Evolutionary conservation across 2,888 invertebrate genomes (phyloP), one percentile per base, ranked within the genome.

Genomic region (Keiferia lycopersicella): DNA sequence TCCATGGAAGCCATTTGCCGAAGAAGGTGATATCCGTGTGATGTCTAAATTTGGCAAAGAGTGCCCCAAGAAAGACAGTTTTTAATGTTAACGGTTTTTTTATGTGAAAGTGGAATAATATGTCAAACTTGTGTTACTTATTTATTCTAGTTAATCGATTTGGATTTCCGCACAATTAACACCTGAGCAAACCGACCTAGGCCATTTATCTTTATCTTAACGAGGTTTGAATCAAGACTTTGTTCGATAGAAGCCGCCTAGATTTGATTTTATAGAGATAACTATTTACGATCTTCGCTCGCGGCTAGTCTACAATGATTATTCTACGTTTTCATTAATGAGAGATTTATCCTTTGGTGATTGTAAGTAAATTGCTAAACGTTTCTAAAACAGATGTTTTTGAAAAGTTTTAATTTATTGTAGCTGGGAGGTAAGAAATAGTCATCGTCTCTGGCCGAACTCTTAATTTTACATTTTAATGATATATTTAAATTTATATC

Each of bases 41-140:
- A 41, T 41, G 14, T 41, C 41, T 41, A 34, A 34, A 34, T 41
- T 41, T 41, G 41, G 41, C 41, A 14, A 14, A 41, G 14, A n/a
- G 14, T 14, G n/a, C 14, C 14, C n/a, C 41, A n/a, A 41, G 41
- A 41, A n/a, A 41, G 41, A 41, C 41, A 41, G 41, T 41, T 41
- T 41, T 14, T 3, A 14, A 14, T 51, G 22, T 51, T 22, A 22
- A 50, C 48, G 51, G 22, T 51, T 26, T 26, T 53, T 34, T 8
- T 48, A 41, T 20, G 30, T 50, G 58, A 63, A 63, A 63, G 63
- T 63, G 56, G 63, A 63, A 59, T 48, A 63, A 59, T 48, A 20
- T 61, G n/a, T 26, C 30, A n/a, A 53, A 63, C 63, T 38, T 63
- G 58, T 63, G 63, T 63, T 63, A 59, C 39, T 50, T 59, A 20